Percentiles rank a stretch among this genome's conserved stretches.
Evolutionary conservation across 92 coral and sea anemone species (phyloP).

Genomic region (Bergia sp.): DNA sequence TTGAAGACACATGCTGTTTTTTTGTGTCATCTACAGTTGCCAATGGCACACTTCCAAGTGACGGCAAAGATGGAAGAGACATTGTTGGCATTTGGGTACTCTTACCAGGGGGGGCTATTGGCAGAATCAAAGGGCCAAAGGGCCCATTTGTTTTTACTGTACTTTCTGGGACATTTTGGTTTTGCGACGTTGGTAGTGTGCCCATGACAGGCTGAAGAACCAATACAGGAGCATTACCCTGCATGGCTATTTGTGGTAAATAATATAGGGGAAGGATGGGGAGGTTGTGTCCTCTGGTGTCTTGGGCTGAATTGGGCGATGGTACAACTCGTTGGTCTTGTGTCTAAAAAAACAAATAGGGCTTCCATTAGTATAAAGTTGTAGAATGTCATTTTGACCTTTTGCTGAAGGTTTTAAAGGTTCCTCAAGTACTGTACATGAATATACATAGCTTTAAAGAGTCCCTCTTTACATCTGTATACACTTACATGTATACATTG

Average conservation of each 20-base stretch:
- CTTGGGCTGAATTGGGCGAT: not conserved
- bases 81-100: not conserved
- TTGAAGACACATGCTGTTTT: not conserved
- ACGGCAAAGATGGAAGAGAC: slow-evolving; percentile 10
- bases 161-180: slow-evolving; percentile 1
- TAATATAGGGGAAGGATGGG: slow-evolving; percentile 60
- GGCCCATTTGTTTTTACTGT: slow-evolving; percentile 14
- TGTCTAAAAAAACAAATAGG: not conserved
- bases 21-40: not conserved
- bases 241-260: slow-evolving; percentile 79
- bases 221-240: slow-evolving; percentile 62
- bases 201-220: slow-evolving; percentile 72
- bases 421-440: too few species aligned
- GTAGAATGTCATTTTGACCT: too few species aligned
- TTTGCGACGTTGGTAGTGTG: not conserved
- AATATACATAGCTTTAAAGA: too few species aligned
- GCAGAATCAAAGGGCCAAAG: slow-evolving; percentile 57
- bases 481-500: too few species aligned
- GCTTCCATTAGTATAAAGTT: too few species aligned
- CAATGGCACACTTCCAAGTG: not conserved
- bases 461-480: too few species aligned
- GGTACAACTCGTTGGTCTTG: slow-evolving; percentile 12
- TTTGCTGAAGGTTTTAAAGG: too few species aligned
- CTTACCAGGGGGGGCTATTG: slow-evolving; percentile 45
- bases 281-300: not conserved